Base-by-base conservation (phyloP, 2,888 invertebrate species). In the Drosophila formosana region DNA sequence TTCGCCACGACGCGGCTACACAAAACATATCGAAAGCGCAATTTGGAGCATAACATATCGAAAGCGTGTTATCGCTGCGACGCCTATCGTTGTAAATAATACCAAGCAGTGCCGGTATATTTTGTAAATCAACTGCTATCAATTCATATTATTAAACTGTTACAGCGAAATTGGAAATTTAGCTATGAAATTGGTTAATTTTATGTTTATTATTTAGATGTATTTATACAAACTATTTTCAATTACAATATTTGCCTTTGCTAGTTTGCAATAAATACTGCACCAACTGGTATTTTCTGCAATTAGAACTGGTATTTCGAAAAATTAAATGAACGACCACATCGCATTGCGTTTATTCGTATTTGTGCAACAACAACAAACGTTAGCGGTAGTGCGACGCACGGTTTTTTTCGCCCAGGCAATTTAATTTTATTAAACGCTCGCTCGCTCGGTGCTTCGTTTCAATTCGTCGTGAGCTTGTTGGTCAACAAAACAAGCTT, bases 381-480 rank as follows among this genome's bases (percentile, higher is more conserved):
- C 39, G 45, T 43, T 25, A 66, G 72, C 66, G 56, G 71, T 49
- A 34, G 62, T 62, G 65, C 41, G 76, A 80, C 61, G 80, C 77
- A 65, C 80, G 76, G 45, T 49, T 18, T 65, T 65, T 46, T 52
- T 62, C 47, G 47, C 39, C 39, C 26, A 56, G 43, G 45, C 60
- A 50, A 51, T 63, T 76, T 57, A 62, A 79, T 34, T 57, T 66
- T 8, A 62, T 66, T 80, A 71, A 80, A 57, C 57, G 43, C 55
- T 69, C 55, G 57, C 64, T 69, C 58, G 57, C 70, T 28, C 18
- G 56, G 28, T 32, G 55, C 66, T 63, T 66, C 52, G 66, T 74
- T 76, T 76, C 51, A 56, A 46, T 18, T 18, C 18, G 18, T 63
- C 74, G 58, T 66, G 64, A 46, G 65, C 58, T 61, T 61, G 72